Evolutionary conservation across 2,888 invertebrate genomes (phyloP), one percentile per base, ranked within the genome.

Genomic region (Achlya flavicornis): DNA sequence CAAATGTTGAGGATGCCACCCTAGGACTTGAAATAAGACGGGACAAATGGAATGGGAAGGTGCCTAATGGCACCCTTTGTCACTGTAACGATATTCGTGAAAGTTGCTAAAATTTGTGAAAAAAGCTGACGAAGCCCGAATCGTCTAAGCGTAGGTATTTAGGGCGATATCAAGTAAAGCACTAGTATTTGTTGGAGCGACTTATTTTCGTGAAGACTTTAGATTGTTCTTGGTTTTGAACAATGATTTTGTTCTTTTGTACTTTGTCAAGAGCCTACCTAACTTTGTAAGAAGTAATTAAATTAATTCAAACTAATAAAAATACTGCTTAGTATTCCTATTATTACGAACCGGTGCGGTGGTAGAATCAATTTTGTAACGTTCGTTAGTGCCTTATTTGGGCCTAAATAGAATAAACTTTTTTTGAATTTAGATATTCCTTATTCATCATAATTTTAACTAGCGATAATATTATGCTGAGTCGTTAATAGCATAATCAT

Each of bases 11-110:
- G 58, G 41, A 43, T 57, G 48, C 16, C 32, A 58, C 43, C 58
- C 62, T 6, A 19, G 62, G 53, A 53, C 53, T 53, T 53, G 53
- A n/a, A 19, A 19, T 53, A 53, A 58, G 35, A 26, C 12, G 61
- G 62, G 58, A 64, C 58, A 62, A 64, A 64, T 64, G 41, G 41
- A 41, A 48, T 41, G 32, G 26, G 61, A 19, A 43, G 32, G 33
- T 57, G 61, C 53, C 41, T 59, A 62, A 48, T 53, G 19, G 58
- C 38, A 53, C 48, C 26, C 58, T 64, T 64, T 62, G 48, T 64
- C 58, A 62, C 48, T 11, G 11, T 62, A 62, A 57, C 57, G 57
- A 53, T 53, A 53, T 38, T 41, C 57, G 38, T 19, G 57, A 62
- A 41, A 57, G 38, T 62, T 57, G 19, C 62, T 38, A 26, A 26